phyloP scores from a whole-genome alignment of 2,113 vertebrate genomes.

The Toxotes chatareus region DNA sequence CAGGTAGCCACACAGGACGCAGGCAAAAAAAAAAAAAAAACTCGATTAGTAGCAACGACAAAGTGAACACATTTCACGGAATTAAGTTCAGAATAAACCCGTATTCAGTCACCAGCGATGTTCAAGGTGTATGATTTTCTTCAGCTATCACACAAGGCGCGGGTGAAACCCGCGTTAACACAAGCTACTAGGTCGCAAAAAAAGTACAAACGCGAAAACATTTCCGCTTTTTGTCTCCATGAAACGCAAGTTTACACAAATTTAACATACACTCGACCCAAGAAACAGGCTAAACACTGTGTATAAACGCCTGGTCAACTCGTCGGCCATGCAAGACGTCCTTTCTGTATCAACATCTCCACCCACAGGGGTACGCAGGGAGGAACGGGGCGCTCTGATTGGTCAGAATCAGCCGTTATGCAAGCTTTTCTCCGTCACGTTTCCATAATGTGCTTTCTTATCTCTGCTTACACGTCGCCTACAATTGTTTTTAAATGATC shows the following conservation, averaged over 20 bases:
- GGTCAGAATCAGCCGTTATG: constrained; percentile 42
- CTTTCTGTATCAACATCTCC: constrained; percentile 43
- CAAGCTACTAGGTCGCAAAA: not conserved
- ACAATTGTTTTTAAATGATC: accelerated
- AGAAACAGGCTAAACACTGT: not conserved
- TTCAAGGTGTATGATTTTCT: not conserved
- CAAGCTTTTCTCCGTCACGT: constrained; percentile 75
- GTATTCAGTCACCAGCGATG: accelerated
- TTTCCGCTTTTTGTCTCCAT: not conserved
- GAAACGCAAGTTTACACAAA: not conserved
- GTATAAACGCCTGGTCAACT: not conserved
- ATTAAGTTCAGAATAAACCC: not conserved
- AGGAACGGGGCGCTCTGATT: constrained; percentile 51
- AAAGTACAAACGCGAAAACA: not conserved
- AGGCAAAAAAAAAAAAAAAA: not conserved
- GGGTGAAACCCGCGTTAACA: not conserved
- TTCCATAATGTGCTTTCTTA: constrained; percentile 70
- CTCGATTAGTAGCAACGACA: not conserved
- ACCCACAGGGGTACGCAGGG: constrained; percentile 24
- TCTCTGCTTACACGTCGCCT: not conserved
- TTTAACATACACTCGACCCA: not conserved
- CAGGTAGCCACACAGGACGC: not conserved
- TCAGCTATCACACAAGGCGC: not conserved
- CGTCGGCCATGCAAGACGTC: not conserved
- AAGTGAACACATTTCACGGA: not conserved